Evolutionary conservation across 2,888 invertebrate species (phyloP).

Genomic region (Coecobrya sp.): DNA sequence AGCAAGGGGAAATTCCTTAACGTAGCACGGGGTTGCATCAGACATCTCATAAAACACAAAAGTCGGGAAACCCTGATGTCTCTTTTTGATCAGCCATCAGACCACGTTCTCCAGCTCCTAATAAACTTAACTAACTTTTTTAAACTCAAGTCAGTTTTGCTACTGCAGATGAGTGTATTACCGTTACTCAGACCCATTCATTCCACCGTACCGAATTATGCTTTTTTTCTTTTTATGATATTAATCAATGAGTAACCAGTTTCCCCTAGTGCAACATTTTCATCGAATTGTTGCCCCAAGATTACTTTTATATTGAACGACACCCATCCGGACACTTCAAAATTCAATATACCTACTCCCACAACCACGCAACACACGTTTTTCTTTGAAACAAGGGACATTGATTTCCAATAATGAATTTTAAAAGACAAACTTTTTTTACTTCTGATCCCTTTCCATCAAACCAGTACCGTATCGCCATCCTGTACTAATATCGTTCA

Average conservation of each 20-base stretch:
- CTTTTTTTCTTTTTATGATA: neutral
- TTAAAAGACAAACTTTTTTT: slow-evolving; percentile 70
- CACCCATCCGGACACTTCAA: slow-evolving; percentile 38
- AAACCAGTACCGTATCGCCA: neutral
- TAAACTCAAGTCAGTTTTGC: neutral
- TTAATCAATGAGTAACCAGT: neutral
- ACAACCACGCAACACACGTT: neutral
- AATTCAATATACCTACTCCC: slow-evolving; percentile 33
- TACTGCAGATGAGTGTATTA: neutral
- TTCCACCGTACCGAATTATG: neutral
- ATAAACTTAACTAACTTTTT: neutral
- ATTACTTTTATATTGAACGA: slow-evolving; percentile 18
- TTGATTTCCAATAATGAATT: slow-evolving; percentile 79
- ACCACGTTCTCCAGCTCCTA: neutral
- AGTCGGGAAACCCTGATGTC: slow-evolving; percentile 3
- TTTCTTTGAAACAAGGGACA: slow-evolving; percentile 47
- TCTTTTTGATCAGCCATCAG: neutral
- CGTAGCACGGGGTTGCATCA: slow-evolving; percentile 1
- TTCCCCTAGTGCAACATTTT: neutral
- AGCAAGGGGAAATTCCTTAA: slow-evolving; percentile 30
- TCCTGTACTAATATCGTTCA: neutral
- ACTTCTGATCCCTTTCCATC: neutral
- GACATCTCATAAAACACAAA: neutral
- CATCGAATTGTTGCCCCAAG: slow-evolving; percentile 4
- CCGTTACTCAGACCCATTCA: neutral